Percentiles rank a stretch among this genome's conserved stretches.
These are phyloP conservation scores for Cyclina sinensis DNA, from an alignment of 1,140 invertebrate genomes.

Conservation along the genomic window DNA sequence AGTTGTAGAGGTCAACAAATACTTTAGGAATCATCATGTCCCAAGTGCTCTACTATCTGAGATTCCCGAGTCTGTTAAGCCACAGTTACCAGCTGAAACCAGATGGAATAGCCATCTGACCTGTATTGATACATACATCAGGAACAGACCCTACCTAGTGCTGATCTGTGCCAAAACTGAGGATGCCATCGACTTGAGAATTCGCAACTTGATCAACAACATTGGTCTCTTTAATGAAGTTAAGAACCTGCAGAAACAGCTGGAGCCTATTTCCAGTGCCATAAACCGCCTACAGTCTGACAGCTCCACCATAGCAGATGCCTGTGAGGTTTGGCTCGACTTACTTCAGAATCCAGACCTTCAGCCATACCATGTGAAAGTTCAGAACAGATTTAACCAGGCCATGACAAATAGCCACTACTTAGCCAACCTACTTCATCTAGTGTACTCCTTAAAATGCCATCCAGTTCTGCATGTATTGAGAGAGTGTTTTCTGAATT, in stretches of 20 bases:
- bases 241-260: neutral
- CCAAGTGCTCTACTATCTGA: neutral
- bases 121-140: neutral
- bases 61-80: neutral
- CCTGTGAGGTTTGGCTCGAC: constrained; percentile 12
- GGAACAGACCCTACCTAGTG: constrained; percentile 1
- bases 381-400: neutral
- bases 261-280: neutral
- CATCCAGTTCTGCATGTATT: no score
- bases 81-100: neutral
- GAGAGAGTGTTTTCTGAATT: no score
- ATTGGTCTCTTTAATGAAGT: constrained; percentile 32
- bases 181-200: neutral
- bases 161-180: neutral
- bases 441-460: no score
- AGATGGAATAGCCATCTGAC: constrained; percentile 10
- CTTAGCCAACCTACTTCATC: neutral
- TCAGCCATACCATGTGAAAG: neutral
- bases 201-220: constrained; percentile 3
- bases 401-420: neutral
- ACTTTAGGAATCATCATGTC: constrained; percentile 6
- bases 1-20: no score
- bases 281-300: neutral
- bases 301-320: neutral
- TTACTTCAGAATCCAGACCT: neutral